Conservation (phyloP, 2,797 vertebrate species). For the Pangasius macronema region DNA sequence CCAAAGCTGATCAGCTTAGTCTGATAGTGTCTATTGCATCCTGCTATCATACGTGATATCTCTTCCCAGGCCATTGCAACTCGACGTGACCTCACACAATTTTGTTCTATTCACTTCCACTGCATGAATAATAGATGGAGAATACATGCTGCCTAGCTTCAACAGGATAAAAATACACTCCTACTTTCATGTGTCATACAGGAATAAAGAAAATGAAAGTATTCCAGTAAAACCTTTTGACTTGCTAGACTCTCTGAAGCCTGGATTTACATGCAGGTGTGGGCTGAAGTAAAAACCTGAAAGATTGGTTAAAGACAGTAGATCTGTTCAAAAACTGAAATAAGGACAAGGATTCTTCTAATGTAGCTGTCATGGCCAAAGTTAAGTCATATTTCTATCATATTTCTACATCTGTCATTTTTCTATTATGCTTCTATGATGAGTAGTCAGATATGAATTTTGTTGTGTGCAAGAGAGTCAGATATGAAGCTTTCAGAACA, state of each 20-base stretch:
- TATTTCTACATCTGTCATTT: not conserved
- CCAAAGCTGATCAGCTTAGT: not conserved
- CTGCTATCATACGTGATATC: constrained; percentile 8
- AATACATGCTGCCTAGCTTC: constrained; percentile 40
- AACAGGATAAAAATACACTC: constrained; percentile 50
- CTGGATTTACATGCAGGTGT: not conserved
- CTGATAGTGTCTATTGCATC: not conserved
- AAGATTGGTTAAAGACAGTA: not conserved
- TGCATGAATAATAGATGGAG: constrained; percentile 56
- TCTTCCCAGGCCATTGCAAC: constrained; percentile 14
- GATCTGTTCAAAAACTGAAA: not conserved
- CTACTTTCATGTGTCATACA: constrained; percentile 48
- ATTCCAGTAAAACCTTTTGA: constrained; percentile 11
- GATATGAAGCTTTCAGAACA: not conserved
- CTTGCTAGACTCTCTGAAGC: not conserved
- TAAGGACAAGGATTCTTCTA: not conserved
- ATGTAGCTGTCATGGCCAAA: not conserved
- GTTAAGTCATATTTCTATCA: not conserved
- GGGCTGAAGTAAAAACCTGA: not conserved
- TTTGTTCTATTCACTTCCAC: constrained; percentile 48
- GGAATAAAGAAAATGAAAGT: constrained; percentile 1
- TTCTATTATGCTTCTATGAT: not conserved
- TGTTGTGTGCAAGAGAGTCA: not conserved
- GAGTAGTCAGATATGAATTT: not conserved
- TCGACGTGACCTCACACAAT: constrained; percentile 42